phyloP scores from a whole-genome alignment of 2,888 invertebrate genomes.

The Atethmia centrago region DNA sequence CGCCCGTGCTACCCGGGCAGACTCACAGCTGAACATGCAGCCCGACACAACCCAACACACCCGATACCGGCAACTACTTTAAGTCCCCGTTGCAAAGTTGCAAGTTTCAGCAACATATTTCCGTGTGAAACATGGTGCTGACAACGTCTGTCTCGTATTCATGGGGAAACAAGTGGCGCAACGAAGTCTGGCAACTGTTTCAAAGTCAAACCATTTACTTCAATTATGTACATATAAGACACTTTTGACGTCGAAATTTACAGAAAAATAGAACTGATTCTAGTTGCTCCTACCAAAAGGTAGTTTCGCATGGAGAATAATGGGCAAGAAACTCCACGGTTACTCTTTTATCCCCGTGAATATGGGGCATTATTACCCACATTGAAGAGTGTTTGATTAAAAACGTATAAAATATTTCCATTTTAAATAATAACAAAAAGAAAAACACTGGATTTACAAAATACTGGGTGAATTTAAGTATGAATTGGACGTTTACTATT shows the following conservation, averaged over 20 bases:
- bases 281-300: too few species aligned
- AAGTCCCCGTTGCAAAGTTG: slow-evolving; percentile 12
- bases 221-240: too few species aligned
- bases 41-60: slow-evolving; percentile 21
- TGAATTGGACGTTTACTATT: not conserved
- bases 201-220: too few species aligned
- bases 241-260: too few species aligned
- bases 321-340: too few species aligned
- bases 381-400: slow-evolving; percentile 31
- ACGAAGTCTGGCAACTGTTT: slow-evolving; percentile 9
- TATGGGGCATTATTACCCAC: not conserved
- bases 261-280: too few species aligned
- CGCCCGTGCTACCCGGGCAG: not conserved
- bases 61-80: slow-evolving; percentile 35
- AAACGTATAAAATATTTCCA: slow-evolving; percentile 9
- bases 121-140: slow-evolving; percentile 2
- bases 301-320: too few species aligned
- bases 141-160: not conserved
- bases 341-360: not conserved
- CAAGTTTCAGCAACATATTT: slow-evolving; percentile 22
- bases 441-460: not conserved
- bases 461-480: not conserved
- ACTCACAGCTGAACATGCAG: slow-evolving; percentile 31
- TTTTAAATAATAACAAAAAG: not conserved
- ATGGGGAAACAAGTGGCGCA: not conserved